These are phyloP conservation scores for Pachyseris speciosa DNA, from an alignment of 64 coral and sea anemone species.

Conservation along the genomic window DNA sequence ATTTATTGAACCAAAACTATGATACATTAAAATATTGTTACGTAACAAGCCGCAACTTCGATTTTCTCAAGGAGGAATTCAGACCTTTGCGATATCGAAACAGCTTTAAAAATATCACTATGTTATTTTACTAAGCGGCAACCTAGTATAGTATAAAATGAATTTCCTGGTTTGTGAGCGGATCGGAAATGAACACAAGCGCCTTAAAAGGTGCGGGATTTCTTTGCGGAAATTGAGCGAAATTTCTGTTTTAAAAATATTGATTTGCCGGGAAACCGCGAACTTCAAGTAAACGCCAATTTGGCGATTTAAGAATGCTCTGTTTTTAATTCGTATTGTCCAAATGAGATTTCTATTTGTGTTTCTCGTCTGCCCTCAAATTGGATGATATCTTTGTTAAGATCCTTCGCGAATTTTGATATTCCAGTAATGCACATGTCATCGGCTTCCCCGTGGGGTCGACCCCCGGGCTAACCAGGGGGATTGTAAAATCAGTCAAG, in stretches of 20 bases:
- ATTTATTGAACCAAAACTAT: background rate
- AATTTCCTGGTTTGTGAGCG: background rate
- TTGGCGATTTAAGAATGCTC: background rate
- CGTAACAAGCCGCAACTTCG: background rate
- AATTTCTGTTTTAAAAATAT: conserved; percentile 3
- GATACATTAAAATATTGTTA: conserved; percentile 13
- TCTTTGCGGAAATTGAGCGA: background rate
- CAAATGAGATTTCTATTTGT: background rate
- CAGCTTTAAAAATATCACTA: conserved; percentile 12
- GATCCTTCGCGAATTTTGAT: no score
- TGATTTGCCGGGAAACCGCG: background rate
- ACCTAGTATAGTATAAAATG: background rate
- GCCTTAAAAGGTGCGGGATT: background rate
- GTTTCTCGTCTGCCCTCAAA: no score
- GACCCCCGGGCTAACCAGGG: no score
- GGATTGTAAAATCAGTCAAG: no score
- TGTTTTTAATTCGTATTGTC: background rate
- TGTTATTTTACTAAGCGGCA: conserved; percentile 6
- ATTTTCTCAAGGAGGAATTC: background rate
- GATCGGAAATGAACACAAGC: background rate
- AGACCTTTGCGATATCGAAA: background rate
- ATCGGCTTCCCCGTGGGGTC: no score
- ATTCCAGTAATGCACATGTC: no score
- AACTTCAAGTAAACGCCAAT: background rate
- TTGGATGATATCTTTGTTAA: no score